Evolutionary conservation across 1,140 invertebrate genomes (phyloP).

Genomic region (Leptopilina clavipes): DNA sequence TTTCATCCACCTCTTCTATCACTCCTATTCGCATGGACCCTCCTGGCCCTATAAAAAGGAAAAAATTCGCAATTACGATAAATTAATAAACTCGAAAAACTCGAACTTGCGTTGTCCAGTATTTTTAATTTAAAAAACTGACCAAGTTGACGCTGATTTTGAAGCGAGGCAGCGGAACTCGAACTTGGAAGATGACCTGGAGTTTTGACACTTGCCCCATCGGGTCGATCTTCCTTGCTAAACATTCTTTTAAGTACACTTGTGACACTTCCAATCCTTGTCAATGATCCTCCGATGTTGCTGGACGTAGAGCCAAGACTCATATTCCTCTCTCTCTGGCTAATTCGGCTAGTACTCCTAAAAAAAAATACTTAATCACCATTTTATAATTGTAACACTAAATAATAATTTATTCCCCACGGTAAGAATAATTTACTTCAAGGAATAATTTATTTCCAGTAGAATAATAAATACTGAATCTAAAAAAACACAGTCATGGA

Average conservation of each 20-base stretch:
- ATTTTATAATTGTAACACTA: neutral
- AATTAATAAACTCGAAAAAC: neutral
- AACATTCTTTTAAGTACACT: constrained; percentile 85
- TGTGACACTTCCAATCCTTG: constrained; percentile 82
- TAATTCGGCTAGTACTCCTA: constrained; percentile 65
- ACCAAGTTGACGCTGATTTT: constrained; percentile 65
- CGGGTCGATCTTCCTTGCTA: constrained; percentile 80
- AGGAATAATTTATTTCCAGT: no score
- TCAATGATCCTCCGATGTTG: constrained; percentile 77
- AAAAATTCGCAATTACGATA: constrained; percentile 9
- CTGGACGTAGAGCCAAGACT: constrained; percentile 67
- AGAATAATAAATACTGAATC: no score
- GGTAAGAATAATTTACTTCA: neutral
- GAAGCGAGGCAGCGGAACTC: constrained; percentile 63
- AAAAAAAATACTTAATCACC: neutral
- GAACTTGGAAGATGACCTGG: constrained; percentile 64
- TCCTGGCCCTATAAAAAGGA: constrained; percentile 42
- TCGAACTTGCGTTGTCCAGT: no score
- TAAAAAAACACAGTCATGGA: neutral
- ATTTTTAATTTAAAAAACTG: constrained; percentile 49
- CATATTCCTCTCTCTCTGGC: constrained; percentile 65
- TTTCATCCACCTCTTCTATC: constrained; percentile 86
- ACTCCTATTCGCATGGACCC: constrained; percentile 85
- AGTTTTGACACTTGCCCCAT: constrained; percentile 60
- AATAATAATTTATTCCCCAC: neutral